Percentiles rank a stretch among this genome's conserved stretches.
Evolutionary conservation across 2,113 vertebrate species (phyloP).

Genomic region (Lepidothrix coronata): DNA sequence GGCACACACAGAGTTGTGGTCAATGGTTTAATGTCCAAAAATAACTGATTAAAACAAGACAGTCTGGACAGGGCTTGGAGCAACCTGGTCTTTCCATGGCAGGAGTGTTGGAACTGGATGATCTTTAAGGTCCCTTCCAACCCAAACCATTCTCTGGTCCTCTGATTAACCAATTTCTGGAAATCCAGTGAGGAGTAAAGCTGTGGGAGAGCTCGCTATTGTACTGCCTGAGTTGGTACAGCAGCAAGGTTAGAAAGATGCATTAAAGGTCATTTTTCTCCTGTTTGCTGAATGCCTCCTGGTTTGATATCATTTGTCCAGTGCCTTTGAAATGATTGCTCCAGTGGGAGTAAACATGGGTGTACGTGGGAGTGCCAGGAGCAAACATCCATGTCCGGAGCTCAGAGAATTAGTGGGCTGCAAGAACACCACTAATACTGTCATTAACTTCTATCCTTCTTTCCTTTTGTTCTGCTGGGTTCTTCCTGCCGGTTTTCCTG

Average conservation of each 20-base stretch:
- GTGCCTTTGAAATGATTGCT: neutral
- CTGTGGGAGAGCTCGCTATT: neutral
- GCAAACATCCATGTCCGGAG: neutral
- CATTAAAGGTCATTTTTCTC: neutral
- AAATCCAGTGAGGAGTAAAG: neutral
- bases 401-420: neutral
- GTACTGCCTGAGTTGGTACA: neutral
- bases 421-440: neutral
- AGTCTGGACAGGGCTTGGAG: neutral
- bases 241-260: neutral
- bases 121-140: neutral
- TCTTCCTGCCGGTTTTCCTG: neutral
- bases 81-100: neutral
- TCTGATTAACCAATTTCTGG: neutral
- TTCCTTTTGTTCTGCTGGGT: neutral
- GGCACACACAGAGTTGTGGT: neutral
- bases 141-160: neutral
- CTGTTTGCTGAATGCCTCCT: neutral
- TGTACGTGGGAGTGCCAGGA: neutral
- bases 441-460: neutral
- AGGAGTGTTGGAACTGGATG: neutral
- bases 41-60: neutral
- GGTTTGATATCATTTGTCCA: neutral
- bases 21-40: rapidly evolving
- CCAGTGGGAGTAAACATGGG: neutral